Conservation (phyloP, 2,888 invertebrate species). For the Melinopterus prodromus region DNA sequence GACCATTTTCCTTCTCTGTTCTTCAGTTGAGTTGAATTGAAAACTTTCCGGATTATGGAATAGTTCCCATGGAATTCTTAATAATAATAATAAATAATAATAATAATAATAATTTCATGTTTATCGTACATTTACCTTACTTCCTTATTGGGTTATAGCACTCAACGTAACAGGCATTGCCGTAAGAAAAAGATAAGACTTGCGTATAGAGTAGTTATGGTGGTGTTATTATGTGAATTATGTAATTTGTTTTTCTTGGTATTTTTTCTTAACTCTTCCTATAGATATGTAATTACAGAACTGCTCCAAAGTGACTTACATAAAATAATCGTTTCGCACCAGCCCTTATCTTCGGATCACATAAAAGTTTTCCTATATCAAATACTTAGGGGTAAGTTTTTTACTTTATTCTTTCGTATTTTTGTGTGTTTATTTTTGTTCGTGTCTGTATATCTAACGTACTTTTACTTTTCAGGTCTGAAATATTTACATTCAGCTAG, state of each 20-base stretch:
- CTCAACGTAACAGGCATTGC: too few relatives aligned
- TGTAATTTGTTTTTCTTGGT: background rate
- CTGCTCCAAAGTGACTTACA: constrained; percentile 99
- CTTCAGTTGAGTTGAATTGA: background rate
- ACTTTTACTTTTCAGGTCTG: constrained; percentile 70
- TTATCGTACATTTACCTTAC: too few relatives aligned
- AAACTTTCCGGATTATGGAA: too few relatives aligned
- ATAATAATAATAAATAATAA: too few relatives aligned
- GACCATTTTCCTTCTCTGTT: constrained; percentile 38
- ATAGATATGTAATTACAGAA: constrained; percentile 99
- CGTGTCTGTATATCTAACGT: background rate
- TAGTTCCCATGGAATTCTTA: too few relatives aligned
- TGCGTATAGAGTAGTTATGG: too few relatives aligned
- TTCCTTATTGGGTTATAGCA: too few relatives aligned
- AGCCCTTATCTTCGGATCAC: constrained; percentile 98
- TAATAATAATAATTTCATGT: too few relatives aligned
- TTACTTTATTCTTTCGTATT: constrained; percentile 5
- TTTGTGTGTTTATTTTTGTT: background rate
- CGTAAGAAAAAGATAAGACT: too few relatives aligned
- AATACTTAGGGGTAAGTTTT: constrained; percentile 90
- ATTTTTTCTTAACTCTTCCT: constrained; percentile 45
- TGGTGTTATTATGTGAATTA: background rate
- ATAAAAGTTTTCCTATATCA: constrained; percentile 99
- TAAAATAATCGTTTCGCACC: constrained; percentile 99
- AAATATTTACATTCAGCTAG: constrained; percentile 99